Conservation (phyloP, 2,797 vertebrate species). For the Poecilia wingei region DNA sequence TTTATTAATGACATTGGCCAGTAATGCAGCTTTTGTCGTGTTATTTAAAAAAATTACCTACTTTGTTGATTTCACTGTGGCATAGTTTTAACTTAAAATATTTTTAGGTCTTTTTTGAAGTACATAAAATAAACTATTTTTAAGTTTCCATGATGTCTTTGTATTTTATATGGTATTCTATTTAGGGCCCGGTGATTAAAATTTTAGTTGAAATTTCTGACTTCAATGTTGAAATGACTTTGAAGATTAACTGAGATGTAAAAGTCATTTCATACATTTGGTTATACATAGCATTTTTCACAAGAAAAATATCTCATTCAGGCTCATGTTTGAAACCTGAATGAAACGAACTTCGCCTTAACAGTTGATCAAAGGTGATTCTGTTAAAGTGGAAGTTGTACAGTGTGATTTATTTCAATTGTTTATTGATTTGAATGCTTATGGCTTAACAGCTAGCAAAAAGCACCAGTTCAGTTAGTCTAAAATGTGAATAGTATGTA, state of each 20-base stretch:
- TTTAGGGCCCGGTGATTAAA: not conserved
- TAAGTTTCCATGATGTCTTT: not conserved
- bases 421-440: not conserved
- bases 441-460: no score
- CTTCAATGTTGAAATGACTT: no score
- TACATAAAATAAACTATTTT: constrained; percentile 31
- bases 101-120: constrained; percentile 29
- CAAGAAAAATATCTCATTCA: no score
- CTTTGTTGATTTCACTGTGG: not conserved
- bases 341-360: no score
- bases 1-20: not conserved
- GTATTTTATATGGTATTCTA: not conserved
- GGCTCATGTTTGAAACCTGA: no score
- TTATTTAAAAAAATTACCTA: not conserved
- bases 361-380: not conserved
- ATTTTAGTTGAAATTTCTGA: no score
- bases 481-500: not conserved
- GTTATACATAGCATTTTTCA: no score
- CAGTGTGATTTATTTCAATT: not conserved
- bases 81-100: constrained; percentile 18
- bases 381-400: not conserved
- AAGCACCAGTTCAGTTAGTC: not conserved
- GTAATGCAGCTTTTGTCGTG: not conserved
- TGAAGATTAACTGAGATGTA: no score
- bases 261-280: no score